Evolutionary conservation across 1,140 invertebrate genomes (phyloP), one percentile per base, ranked within the genome.

Genomic region (Zeugodacus cucurbitae): DNA sequence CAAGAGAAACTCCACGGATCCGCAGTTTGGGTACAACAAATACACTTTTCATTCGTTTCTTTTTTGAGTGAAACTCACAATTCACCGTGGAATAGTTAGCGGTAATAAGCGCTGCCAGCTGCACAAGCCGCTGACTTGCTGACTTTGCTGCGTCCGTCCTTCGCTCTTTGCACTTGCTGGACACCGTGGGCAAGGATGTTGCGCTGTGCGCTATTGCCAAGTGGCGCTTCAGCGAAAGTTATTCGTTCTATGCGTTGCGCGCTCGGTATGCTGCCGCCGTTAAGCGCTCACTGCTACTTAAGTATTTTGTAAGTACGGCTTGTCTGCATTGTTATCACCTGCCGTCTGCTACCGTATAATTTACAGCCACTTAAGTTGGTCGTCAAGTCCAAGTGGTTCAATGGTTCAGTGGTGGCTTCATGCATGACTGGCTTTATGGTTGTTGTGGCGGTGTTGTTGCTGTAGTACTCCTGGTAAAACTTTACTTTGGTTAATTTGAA

Each of bases 181-280:
- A n/a, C 74, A 78, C 74, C 74, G 74, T 29, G 41, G 44, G n/a
- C 74, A 54, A 82, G 74, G 41, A 82, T 82, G 74, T 82, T 82
- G 34, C 37, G 8, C 4, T 44, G 70, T 29, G 17, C 20, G 70
- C 11, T 32, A 74, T 74, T 74, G 34, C 14, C 17, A 74, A 54
- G 48, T 10, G n/a, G 58, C 22, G 44, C 48, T 48, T 54, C 26
- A 82, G 74, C 74, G 74, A 82, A 82, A 82, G 74, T 48, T 82
- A 41, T 74, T 74, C 37, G 20, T 74, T 74, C 5, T 41, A 41
- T 54, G 48, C 48, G 48, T 54, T 37, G 32, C 32, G 6, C n/a
- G 8, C 11, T 74, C 34, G 70, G 70, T 22, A 74, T 48, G 64
- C 64, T 17, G 34, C 32, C 34, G 34, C 67, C 34, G 34, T 34